These are phyloP conservation scores for Drosophila anomalata DNA, from an alignment of 2,888 invertebrate species.

Conservation along the genomic window DNA sequence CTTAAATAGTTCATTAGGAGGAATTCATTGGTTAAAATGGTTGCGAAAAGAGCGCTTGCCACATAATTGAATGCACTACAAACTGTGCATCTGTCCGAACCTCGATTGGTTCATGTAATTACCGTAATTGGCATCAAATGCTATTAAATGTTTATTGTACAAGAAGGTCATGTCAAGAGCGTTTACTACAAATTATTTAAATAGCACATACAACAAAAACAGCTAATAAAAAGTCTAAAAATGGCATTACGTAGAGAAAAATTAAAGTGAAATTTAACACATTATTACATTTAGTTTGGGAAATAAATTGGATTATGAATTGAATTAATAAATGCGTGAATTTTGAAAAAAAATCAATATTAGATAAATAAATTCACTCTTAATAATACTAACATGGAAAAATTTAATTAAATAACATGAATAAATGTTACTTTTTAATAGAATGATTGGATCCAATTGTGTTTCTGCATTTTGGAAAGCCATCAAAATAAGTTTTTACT, in stretches of 20 bases:
- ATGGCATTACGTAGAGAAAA: not conserved
- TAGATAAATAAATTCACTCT: not conserved
- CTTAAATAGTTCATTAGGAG: constrained; percentile 56
- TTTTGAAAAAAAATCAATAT: not conserved
- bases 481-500: no score
- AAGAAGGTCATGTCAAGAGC: constrained; percentile 34
- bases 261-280: not conserved
- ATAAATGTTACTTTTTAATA: not conserved
- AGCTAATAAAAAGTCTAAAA: constrained; percentile 5
- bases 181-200: constrained; percentile 17
- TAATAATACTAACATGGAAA: not conserved
- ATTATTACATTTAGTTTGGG: not conserved
- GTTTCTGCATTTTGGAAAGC: no score
- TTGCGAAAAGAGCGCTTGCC: constrained; percentile 44
- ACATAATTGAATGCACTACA: constrained; percentile 55
- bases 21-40: constrained; percentile 51
- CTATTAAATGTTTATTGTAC: constrained; percentile 40
- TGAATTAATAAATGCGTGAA: not conserved
- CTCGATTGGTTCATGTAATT: constrained; percentile 40
- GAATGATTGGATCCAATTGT: no score
- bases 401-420: not conserved
- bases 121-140: constrained; percentile 55
- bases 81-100: constrained; percentile 22
- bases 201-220: constrained; percentile 13
- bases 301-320: not conserved